Percentiles rank a stretch among this genome's conserved stretches.
These are phyloP conservation scores for Galeopterus variegatus DNA, from an alignment of 2,113 vertebrate genomes.

Conservation along the genomic window DNA sequence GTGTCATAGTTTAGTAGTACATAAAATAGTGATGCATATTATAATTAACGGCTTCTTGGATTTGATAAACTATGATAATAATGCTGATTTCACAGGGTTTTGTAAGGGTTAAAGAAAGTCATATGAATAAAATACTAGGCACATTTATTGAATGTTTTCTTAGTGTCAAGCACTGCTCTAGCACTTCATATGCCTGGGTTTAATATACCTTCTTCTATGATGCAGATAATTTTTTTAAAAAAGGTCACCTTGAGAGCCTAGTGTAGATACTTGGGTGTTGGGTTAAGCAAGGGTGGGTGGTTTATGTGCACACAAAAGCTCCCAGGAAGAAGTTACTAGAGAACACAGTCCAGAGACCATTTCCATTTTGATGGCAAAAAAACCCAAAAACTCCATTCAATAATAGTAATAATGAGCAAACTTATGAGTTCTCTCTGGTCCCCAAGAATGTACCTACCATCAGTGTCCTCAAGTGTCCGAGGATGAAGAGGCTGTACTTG, in stretches of 20 bases:
- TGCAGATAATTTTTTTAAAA: background rate
- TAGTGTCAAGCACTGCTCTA: too few relatives aligned
- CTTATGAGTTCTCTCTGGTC: background rate
- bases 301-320: background rate
- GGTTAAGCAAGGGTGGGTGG: background rate
- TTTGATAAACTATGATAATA: background rate
- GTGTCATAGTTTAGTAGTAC: background rate
- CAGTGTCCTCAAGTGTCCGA: conserved; percentile 92
- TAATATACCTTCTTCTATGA: too few relatives aligned
- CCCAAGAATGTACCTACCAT: conserved; percentile 87
- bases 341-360: background rate
- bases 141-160: background rate
- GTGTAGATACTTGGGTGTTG: too few relatives aligned
- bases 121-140: too few relatives aligned
- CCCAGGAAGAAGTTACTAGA: background rate
- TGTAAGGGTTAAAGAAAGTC: background rate
- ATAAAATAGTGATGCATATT: too few relatives aligned
- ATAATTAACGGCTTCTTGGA: background rate
- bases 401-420: background rate
- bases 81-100: background rate
- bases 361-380: background rate
- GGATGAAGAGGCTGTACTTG: conserved; percentile 93
- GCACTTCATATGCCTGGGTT: background rate
- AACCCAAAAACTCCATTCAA: background rate
- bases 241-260: background rate